Base-by-base conservation (phyloP, 2,113 vertebrate genomes). In the Castor canadensis region DNA sequence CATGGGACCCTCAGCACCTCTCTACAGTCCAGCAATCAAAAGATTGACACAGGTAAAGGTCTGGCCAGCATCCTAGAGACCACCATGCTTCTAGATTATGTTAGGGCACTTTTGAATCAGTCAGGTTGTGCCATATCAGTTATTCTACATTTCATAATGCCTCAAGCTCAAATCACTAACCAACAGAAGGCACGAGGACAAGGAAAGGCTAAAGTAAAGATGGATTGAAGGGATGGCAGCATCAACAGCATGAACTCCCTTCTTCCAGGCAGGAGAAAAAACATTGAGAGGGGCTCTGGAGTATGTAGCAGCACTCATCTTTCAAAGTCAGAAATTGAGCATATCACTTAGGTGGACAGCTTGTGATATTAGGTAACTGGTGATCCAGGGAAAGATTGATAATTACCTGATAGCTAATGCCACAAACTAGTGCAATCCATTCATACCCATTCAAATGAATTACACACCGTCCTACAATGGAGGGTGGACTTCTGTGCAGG, bases 121-220 rank as follows among this genome's bases (percentile, higher is more conserved):
- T 26, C 30, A 17, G 9, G 28, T 15, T 67, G 47, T 24, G 26
- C 28, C 2, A 4, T 58, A 35, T 87, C 35, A 82, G 43, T 73
- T 66, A 67, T n/a, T 35, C 40, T 24, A 49, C 26, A 49, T 24
- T 82, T n/a, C n/a, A 75, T 43, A 58, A 60, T 40, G 54, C 38
- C n/a, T 86, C 32, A 64, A 72, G 49, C 45, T 76, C 32, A 95
- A 95, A 91, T 54, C 32, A 86, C 91, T n/a, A 45, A 73, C 45
- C 49, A 67, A 20, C 49, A 52, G 45, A 49, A 28, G 40, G 58
- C 67, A 87, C 40, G 58, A 45, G 66, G 69, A n/a, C 77, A 92
- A 81, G 32, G 49, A 43, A 4, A 38, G 66, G 19, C 10, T 54
- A 26, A 64, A 20, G 66, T 35, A 81, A 64, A 56, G 47, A 56